Conservation (phyloP, 1,140 invertebrate genomes). For the Semibalanus balanoides region DNA sequence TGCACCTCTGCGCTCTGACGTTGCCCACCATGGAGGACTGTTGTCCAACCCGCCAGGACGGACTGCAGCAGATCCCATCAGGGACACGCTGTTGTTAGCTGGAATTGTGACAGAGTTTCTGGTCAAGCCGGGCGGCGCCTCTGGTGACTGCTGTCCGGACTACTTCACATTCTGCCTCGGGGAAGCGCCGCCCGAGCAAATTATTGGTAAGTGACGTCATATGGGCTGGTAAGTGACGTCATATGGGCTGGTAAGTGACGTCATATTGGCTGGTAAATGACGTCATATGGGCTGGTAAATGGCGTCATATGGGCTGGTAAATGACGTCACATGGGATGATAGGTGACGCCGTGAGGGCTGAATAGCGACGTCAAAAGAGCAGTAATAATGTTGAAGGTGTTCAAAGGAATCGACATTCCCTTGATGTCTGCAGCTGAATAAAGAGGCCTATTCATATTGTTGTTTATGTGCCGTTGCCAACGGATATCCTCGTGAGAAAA, state of each 20-base stretch:
- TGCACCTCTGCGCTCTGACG: conserved; percentile 32
- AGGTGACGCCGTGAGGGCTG: too few species aligned
- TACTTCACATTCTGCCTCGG: conserved; percentile 54
- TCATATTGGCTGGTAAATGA: background rate
- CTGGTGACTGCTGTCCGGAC: conserved; percentile 78
- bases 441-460: too few species aligned
- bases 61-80: conserved; percentile 57
- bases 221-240: background rate
- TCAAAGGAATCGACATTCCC: too few species aligned
- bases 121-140: conserved; percentile 42
- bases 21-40: conserved; percentile 34
- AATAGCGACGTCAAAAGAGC: too few species aligned
- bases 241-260: background rate
- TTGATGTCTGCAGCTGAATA: too few species aligned
- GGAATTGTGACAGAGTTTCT: conserved; percentile 90
- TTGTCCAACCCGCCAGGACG: conserved; percentile 54
- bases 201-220: background rate
- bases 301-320: too few species aligned
- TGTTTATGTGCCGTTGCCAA: too few species aligned
- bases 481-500: too few species aligned
- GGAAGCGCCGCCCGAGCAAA: conserved; percentile 17
- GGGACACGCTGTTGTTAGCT: conserved; percentile 62
- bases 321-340: too few species aligned
- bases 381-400: too few species aligned
- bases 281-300: too few species aligned